Evolutionary conservation across 2,113 vertebrate genomes (phyloP).

Genomic region (Drymodes brunneopygia): DNA sequence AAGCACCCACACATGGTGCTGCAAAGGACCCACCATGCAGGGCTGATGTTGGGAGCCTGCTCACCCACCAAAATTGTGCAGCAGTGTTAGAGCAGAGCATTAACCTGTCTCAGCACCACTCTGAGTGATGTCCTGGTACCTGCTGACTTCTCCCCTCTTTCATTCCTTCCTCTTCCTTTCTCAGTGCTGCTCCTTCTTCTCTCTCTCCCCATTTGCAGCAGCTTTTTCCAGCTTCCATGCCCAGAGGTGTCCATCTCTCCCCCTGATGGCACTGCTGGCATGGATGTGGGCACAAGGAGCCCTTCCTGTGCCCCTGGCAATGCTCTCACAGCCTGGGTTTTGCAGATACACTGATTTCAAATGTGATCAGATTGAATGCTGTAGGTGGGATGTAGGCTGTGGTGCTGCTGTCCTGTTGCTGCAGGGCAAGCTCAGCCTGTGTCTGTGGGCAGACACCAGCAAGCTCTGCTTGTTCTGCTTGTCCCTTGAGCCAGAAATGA

Average conservation of each 20-base stretch:
- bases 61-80: not conserved
- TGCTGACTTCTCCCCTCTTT: not conserved
- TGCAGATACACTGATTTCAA: not conserved
- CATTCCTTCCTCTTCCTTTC: not conserved
- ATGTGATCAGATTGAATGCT: not conserved
- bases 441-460: not conserved
- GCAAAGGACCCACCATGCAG: accelerated
- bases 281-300: accelerated
- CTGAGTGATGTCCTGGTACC: not conserved
- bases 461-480: not conserved
- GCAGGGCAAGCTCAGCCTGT: not conserved
- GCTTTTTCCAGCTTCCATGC: not conserved
- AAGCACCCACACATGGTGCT: accelerated
- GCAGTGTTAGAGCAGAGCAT: not conserved
- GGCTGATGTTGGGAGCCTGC: not conserved
- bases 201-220: not conserved
- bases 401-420: not conserved
- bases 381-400: not conserved
- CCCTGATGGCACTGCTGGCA: not conserved
- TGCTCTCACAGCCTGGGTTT: not conserved
- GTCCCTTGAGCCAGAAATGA: not conserved
- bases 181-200: not conserved
- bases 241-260: not conserved
- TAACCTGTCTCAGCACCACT: not conserved
- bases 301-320: not conserved